Conservation (phyloP, 2,113 vertebrate genomes). For the Acrocephalus arundinaceus region DNA sequence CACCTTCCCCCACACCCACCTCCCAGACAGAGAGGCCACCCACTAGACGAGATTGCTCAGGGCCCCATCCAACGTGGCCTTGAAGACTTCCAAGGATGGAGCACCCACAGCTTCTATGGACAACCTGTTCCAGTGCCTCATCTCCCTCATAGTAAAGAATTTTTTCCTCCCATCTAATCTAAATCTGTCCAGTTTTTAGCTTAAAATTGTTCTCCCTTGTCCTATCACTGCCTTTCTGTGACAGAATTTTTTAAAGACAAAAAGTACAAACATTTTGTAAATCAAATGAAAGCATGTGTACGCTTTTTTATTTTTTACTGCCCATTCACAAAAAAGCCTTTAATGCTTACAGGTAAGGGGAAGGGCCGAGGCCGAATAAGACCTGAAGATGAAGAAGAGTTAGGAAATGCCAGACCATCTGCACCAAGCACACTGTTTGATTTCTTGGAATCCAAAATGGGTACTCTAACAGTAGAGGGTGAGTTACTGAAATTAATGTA, state of each 20-base stretch:
- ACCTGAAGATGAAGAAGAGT: conserved; percentile 87
- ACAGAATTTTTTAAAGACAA: not conserved
- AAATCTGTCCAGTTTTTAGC: not conserved
- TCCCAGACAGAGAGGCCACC: not conserved
- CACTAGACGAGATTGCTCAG: not conserved
- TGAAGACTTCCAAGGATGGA: not conserved
- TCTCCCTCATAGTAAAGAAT: not conserved
- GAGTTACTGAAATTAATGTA: conserved; percentile 16
- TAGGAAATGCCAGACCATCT: conserved; percentile 86
- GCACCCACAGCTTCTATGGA: not conserved
- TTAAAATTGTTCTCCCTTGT: not conserved
- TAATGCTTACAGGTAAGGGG: conserved; percentile 78
- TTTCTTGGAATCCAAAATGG: conserved; percentile 97
- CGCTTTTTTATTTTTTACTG: not conserved
- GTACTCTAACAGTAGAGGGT: conserved; percentile 90
- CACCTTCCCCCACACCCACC: too few relatives aligned
- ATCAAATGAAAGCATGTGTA: not conserved
- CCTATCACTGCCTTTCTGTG: not conserved
- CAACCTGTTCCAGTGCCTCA: not conserved
- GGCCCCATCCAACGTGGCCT: not conserved
- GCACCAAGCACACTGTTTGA: conserved; percentile 96
- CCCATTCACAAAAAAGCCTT: not conserved
- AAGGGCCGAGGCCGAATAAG: conserved; percentile 87
- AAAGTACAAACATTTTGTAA: not conserved
- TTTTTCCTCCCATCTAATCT: not conserved